These are phyloP conservation scores for Enteromius thamalakanensis DNA, from an alignment of 2,797 vertebrate species.

Conservation along the genomic window DNA sequence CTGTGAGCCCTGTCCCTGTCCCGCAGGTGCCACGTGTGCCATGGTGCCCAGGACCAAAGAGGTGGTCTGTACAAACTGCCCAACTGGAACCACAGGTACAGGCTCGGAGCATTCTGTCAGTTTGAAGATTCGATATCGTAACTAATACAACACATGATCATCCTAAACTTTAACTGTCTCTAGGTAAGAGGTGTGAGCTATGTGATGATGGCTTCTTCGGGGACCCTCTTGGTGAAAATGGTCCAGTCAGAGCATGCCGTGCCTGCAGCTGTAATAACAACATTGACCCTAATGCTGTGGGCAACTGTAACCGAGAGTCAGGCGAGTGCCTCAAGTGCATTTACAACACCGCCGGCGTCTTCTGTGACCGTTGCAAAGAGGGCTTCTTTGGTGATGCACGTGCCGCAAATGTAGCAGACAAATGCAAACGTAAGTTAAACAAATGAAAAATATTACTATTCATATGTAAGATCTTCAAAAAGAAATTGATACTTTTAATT, in stretches of 20 bases:
- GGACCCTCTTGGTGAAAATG: conserved; percentile 83
- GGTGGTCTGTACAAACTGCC: conserved; percentile 96
- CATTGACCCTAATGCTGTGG: conserved; percentile 94
- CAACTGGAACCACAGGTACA: conserved; percentile 88
- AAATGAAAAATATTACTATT: background rate
- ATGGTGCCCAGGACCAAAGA: conserved; percentile 86
- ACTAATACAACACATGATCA: background rate
- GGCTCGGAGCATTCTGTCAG: too few relatives aligned
- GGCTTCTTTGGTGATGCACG: conserved; percentile 90
- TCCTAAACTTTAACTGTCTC: background rate
- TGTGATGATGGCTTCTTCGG: conserved; percentile 96
- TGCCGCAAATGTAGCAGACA: conserved; percentile 78
- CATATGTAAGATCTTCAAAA: background rate
- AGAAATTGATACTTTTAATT: background rate
- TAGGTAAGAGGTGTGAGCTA: conserved; percentile 94
- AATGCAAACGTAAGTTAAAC: conserved; percentile 83
- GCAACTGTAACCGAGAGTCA: conserved; percentile 88
- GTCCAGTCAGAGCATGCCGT: conserved; percentile 80
- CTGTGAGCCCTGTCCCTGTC: conserved; percentile 91
- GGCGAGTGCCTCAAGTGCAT: conserved; percentile 95
- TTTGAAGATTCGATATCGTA: background rate
- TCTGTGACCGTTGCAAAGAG: conserved; percentile 91
- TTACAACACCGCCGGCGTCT: conserved; percentile 90
- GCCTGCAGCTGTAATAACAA: conserved; percentile 93
- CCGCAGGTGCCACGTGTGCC: conserved; percentile 86